Evolutionary conservation across 2,797 vertebrate species (phyloP).

Genomic region (Amazonetta brasiliensis): DNA sequence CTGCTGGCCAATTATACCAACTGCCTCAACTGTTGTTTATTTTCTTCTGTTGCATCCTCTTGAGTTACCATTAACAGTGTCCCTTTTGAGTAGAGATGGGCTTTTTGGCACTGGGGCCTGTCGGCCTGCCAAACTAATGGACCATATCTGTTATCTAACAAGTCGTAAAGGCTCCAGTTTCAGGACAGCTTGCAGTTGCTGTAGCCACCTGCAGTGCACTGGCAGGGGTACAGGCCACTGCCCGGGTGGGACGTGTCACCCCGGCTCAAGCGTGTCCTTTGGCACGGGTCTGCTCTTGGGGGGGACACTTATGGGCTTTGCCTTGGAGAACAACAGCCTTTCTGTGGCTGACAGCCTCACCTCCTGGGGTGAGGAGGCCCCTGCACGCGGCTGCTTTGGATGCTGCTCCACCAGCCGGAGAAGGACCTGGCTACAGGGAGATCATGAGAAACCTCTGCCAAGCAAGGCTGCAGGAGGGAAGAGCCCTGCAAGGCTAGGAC

Average conservation of each 20-base stretch:
- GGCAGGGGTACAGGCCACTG: background rate
- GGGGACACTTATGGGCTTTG: background rate
- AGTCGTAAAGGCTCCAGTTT: conserved; percentile 58
- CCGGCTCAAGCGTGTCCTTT: background rate
- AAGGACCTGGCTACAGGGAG: background rate
- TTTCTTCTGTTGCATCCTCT: conserved; percentile 69
- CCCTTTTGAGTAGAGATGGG: conserved; percentile 64
- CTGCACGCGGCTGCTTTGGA: background rate
- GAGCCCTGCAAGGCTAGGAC: background rate
- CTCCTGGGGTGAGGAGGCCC: background rate
- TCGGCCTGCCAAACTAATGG: conserved; percentile 61
- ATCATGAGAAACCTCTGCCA: background rate
- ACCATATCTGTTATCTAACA: conserved; percentile 67
- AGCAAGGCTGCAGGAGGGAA: background rate
- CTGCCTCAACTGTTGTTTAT: conserved; percentile 71
- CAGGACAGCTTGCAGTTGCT: conserved; percentile 68
- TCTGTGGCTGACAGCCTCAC: background rate
- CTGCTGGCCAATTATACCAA: conserved; percentile 69
- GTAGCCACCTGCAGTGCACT: conserved; percentile 56
- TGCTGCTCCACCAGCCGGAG: background rate
- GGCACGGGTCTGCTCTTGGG: background rate
- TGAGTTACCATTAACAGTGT: conserved; percentile 72
- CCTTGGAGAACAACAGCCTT: background rate
- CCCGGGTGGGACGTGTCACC: background rate
- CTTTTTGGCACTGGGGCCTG: conserved; percentile 35